phyloP scores from a whole-genome alignment of 2,113 vertebrate species.

The Mellivora capensis region DNA sequence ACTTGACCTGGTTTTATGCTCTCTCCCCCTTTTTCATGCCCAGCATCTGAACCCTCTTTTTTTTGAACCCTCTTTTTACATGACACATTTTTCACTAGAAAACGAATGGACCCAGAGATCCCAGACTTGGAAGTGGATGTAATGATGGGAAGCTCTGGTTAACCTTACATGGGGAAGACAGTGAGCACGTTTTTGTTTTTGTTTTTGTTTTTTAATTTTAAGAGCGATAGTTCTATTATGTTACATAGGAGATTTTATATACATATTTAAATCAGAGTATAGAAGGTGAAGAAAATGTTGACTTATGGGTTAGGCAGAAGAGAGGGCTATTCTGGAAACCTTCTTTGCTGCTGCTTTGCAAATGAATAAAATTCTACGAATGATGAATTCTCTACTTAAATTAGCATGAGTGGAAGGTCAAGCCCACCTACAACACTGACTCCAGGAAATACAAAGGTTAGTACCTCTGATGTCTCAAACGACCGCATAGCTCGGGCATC shows the following conservation, averaged over 20 bases:
- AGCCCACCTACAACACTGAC: background rate
- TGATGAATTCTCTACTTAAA: background rate
- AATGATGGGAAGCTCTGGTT: background rate
- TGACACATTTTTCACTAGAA: background rate
- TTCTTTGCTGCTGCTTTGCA: background rate
- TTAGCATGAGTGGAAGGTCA: background rate
- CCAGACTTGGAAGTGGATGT: background rate
- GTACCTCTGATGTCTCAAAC: background rate
- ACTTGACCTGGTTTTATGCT: background rate
- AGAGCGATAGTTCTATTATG: background rate
- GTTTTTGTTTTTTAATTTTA: background rate
- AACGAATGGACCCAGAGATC: background rate
- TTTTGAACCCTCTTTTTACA: background rate
- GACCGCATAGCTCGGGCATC: too few species aligned
- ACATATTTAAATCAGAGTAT: background rate
- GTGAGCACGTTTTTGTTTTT: accelerated
- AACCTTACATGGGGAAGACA: background rate
- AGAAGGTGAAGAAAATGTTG: background rate
- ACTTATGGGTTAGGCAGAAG: background rate
- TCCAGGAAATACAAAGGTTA: background rate
- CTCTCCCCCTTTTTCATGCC: background rate
- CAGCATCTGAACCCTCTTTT: background rate
- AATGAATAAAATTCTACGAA: background rate
- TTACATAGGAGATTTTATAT: background rate
- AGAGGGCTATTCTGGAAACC: background rate